Evolutionary conservation across 1,140 invertebrate species (phyloP), one percentile per base, ranked within the genome.

Genomic region (Mylabris phalerata): DNA sequence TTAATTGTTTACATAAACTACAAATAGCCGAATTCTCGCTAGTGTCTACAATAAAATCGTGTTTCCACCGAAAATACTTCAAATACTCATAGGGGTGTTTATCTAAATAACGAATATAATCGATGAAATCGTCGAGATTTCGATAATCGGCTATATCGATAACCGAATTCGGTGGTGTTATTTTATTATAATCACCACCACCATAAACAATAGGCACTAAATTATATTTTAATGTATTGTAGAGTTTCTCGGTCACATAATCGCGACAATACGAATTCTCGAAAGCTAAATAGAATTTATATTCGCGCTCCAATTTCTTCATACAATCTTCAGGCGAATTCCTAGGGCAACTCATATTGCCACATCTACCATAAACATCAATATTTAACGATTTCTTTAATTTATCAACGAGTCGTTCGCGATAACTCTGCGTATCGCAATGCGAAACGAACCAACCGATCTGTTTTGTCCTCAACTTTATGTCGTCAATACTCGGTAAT

Each of bases 291-390:
- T 87, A 87, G 67, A 85, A 86, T 62, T 78, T 78, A 68, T 86
- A 86, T 4, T 76, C 63, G 4, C 71, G 66, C 60, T 75, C 70
- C 9, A 83, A 57, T 61, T 73, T 68, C 3, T 73, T 56, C 38
- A 77, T 77, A 42, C 77, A 79, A 19, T 56, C 60, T 0, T 68
- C 59, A 50, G 73, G 72, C 0, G 67, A 66, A 42, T 70, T 45
- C 27, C 64, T 65, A 0, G 67, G 62, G 57, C 77, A 78, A 42
- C 9, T 69, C 27, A 54, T 57, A 57, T 26, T 59, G 2, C 71
- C 73, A 68, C 84, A 92, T 0, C 52, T 59, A n/a, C 89, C 89
- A 62, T 81, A 89, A n/a, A 87, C 77, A 67, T 89, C 84, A 4
- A 89, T 79, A 3, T 68, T 27, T 10, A 88, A 77, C 58, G 77